phyloP scores from a whole-genome alignment of 2,888 invertebrate species.

The Limnephilus marmoratus region DNA sequence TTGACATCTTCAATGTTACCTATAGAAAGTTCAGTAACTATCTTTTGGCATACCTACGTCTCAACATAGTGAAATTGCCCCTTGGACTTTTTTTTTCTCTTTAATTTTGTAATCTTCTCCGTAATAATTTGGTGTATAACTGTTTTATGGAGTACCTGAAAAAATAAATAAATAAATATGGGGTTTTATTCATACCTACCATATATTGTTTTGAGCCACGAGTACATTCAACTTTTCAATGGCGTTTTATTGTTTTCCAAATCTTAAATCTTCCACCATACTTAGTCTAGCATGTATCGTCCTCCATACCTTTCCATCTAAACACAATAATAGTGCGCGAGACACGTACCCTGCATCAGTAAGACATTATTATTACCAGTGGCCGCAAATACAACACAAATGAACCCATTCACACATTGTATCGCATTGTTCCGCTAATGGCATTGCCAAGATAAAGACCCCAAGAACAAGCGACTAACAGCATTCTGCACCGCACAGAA shows the following conservation, averaged over 20 bases:
- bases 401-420: neutral
- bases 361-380: neutral
- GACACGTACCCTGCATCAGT: neutral
- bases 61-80: too few relatives aligned
- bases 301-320: neutral
- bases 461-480: slow-evolving; percentile 2
- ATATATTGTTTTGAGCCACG: too few relatives aligned
- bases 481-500: neutral
- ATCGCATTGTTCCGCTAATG: slow-evolving; percentile 2
- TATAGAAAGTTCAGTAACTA: too few relatives aligned
- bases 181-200: too few relatives aligned
- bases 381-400: neutral
- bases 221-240: neutral
- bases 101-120: too few relatives aligned
- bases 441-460: neutral
- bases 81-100: too few relatives aligned
- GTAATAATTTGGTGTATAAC: too few relatives aligned
- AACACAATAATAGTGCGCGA: neutral
- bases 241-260: neutral
- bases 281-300: neutral
- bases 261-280: neutral
- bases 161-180: too few relatives aligned
- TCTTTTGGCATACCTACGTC: too few relatives aligned
- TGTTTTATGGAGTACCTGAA: too few relatives aligned
- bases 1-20: too few relatives aligned